Percentiles rank a stretch among this genome's conserved stretches.
Evolutionary conservation across 2,797 vertebrate genomes (phyloP).

Genomic region (Antrozous pallidus): DNA sequence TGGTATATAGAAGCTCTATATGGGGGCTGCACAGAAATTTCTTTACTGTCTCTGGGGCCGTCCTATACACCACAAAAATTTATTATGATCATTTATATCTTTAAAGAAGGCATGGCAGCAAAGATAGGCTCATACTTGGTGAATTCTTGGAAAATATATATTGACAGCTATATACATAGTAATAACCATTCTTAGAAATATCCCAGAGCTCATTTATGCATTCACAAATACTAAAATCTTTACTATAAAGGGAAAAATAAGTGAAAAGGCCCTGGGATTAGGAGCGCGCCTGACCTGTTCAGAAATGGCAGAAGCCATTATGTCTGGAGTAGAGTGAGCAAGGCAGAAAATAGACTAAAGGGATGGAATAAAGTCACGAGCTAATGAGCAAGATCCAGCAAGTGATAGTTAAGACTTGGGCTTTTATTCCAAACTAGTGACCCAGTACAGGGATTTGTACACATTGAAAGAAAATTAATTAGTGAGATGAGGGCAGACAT

Average conservation of each 20-base stretch:
- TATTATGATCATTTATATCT: neutral
- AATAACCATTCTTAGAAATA: neutral
- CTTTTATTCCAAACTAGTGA: neutral
- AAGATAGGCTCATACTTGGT: neutral
- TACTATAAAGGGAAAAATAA: neutral
- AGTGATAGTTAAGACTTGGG: neutral
- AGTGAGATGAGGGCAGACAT: too few species aligned
- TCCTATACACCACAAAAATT: neutral
- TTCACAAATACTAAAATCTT: neutral
- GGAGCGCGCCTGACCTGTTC: neutral
- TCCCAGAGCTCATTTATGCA: neutral
- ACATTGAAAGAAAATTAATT: too few species aligned
- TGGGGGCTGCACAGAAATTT: neutral
- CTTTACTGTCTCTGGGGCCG: neutral
- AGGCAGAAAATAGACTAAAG: neutral
- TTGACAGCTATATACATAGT: neutral
- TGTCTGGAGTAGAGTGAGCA: neutral
- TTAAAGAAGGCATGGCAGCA: neutral
- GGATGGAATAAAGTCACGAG: neutral
- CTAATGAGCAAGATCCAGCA: neutral
- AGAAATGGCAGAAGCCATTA: neutral
- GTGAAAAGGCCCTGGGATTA: neutral
- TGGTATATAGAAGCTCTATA: neutral
- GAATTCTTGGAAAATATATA: conserved; percentile 3
- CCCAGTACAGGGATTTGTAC: too few species aligned